Evolutionary conservation across 2,888 invertebrate species (phyloP), one percentile per base, ranked within the genome.

Genomic region (Rhingia campestris): DNA sequence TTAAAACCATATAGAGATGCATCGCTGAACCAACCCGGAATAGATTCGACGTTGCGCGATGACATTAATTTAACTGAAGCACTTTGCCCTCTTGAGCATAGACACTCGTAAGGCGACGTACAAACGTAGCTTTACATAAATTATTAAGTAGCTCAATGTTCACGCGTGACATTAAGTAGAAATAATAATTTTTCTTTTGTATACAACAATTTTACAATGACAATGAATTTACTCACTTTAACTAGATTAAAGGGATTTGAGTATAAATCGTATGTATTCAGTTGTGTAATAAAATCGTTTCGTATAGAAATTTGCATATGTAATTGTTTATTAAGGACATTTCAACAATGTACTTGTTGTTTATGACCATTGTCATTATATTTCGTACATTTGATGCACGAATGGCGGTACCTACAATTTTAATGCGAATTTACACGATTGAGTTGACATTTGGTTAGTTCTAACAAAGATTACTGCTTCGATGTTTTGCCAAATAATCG

Each of bases 131-230:
- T 54, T 63, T 35, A 41, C 53, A 54, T 56, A 63, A 47, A 49
- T 61, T 54, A 66, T 67, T 63, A 56, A 56, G 49, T 66, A 59
- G 66, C 43, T 77, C 74, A 73, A 66, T 66, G 74, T 54, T 66
- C 61, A 76, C 81, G 72, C 77, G 66, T 56, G 72, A 77, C 81
- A 61, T 41, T 66, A 32, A 61, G 64, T 70, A 53, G 64, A 70
- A n/a, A 53, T 41, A 58, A 77, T 35, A 22, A 66, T 64, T 66
- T 81, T 61, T 53, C 49, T 72, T 61, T 66, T n/a, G n/a, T n/a
- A 39, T 61, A 81, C 39, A 53, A 59, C 33, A 70, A 58, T 64
- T 58, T 75, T 56, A 63, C 43, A 76, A 61, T 76, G 77, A 56
- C 77, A 81, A 53, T 72, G 72, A 72, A 81, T 72, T 70, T 54